phyloP scores from a whole-genome alignment of 2,888 invertebrate genomes.

The Chalcis sispes region DNA sequence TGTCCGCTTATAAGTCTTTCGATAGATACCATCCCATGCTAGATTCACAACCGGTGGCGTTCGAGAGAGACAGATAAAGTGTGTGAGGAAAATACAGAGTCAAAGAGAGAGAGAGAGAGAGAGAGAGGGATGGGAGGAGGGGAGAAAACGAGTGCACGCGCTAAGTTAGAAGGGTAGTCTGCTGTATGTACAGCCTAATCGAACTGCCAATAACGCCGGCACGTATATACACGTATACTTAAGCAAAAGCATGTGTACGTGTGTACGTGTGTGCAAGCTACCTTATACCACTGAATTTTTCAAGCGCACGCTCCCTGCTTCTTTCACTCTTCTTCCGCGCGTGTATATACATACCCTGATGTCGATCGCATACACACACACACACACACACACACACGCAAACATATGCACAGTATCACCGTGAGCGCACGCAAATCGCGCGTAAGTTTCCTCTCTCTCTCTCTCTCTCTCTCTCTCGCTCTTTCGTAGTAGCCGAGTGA shows the following conservation, averaged over 20 bases:
- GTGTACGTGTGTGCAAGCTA: not conserved
- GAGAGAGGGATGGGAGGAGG: no score
- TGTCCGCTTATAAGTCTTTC: not conserved
- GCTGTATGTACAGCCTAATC: constrained; percentile 48
- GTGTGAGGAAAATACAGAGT: not conserved
- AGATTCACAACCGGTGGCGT: no score
- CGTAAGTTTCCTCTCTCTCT: no score
- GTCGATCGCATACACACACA: not conserved
- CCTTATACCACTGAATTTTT: constrained; percentile 53
- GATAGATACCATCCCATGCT: not conserved
- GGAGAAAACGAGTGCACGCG: constrained; percentile 8
- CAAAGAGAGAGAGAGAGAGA: not conserved
- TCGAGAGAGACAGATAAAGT: not conserved
- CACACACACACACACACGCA: no score
- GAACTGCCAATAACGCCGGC: constrained; percentile 55
- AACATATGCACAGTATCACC: no score
- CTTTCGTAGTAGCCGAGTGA: no score
- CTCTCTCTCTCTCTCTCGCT: no score
- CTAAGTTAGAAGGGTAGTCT: constrained; percentile 27
- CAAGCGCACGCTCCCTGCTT: constrained; percentile 20
- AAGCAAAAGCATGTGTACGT: not conserved
- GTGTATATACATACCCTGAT: not conserved
- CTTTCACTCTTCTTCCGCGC: not conserved
- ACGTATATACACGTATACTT: not conserved
- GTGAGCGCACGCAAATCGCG: no score